Conservation (phyloP, 2,113 vertebrate genomes). For the Rissa tridactyla region DNA sequence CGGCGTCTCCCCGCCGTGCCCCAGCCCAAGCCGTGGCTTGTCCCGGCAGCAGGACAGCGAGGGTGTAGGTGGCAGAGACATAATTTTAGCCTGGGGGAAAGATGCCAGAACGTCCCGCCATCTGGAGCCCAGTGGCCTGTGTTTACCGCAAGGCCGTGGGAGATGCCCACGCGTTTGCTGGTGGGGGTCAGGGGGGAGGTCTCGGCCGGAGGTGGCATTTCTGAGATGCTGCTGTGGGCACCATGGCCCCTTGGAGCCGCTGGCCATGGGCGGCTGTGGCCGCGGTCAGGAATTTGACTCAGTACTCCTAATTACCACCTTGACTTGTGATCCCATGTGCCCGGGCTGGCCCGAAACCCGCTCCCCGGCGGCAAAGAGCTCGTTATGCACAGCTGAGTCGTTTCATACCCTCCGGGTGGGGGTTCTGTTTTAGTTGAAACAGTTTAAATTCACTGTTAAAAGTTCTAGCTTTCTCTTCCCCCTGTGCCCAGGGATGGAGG, state of each 20-base stretch:
- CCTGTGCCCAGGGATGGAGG: background rate
- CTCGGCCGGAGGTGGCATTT: background rate
- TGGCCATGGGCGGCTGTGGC: background rate
- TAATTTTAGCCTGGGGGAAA: background rate
- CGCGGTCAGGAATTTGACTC: background rate
- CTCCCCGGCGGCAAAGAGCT: accelerated
- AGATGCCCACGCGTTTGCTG: accelerated
- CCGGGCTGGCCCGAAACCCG: background rate
- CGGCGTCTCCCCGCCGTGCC: accelerated
- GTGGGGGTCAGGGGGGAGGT: background rate
- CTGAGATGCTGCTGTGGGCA: background rate
- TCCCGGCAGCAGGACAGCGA: accelerated
- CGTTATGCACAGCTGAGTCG: background rate
- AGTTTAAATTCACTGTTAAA: background rate
- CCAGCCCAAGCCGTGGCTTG: background rate
- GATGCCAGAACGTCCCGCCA: background rate
- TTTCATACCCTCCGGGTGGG: background rate
- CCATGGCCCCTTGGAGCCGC: accelerated
- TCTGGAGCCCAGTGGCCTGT: accelerated
- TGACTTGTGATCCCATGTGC: background rate
- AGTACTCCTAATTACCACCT: background rate
- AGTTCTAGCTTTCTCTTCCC: background rate
- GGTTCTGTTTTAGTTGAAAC: background rate
- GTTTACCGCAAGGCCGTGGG: background rate
- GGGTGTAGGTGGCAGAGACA: background rate